Evolutionary conservation across 2,797 vertebrate species (phyloP), one percentile per base, ranked within the genome.

Genomic region (Threskiornis aethiopicus): DNA sequence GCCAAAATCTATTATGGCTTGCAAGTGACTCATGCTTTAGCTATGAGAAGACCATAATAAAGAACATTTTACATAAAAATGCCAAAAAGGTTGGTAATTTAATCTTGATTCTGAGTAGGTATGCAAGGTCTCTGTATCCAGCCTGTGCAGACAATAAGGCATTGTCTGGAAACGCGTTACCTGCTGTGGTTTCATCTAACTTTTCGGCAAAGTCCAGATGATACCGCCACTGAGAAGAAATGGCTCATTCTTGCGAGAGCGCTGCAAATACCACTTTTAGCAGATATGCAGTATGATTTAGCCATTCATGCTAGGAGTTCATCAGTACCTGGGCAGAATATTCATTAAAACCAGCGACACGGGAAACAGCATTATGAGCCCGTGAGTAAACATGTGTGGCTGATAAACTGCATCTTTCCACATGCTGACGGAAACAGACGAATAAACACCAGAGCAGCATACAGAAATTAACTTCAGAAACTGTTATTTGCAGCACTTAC

Each of bases 11-110:
- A 97, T 98, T 97, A 97, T 64, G 96, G 95, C 97, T 97, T 96
- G 82, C 80, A 95, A 98, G 95, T 98, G 98, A 98, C 97, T 98
- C 98, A 98, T 96, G 83, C 96, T 95, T 96, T 33, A 98, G 98
- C 95, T 97, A 98, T 97, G 98, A 98, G 88, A 96, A 96, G 82
- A 87, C 87, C 94, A 97, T 97, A 97, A 97, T 97, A 97, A 97
- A 97, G 96, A 98, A 96, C 89, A 75, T 97, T 97, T 97, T 98
- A 97, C 97, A 97, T 96, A 91, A 97, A 97, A 98, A 97, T 95
- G 95, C 96, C 97, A 96, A 97, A 98, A 97, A 97, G 93, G 94
- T 96, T 97, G 97, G 96, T 96, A 98, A 98, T 94, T 96, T 89
- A 93, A 97, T 97, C 94, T 96, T 79, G 58, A 97, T 95, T 97